phyloP scores from a whole-genome alignment of 2,888 invertebrate genomes.

The Ditylenchus weischeri region DNA sequence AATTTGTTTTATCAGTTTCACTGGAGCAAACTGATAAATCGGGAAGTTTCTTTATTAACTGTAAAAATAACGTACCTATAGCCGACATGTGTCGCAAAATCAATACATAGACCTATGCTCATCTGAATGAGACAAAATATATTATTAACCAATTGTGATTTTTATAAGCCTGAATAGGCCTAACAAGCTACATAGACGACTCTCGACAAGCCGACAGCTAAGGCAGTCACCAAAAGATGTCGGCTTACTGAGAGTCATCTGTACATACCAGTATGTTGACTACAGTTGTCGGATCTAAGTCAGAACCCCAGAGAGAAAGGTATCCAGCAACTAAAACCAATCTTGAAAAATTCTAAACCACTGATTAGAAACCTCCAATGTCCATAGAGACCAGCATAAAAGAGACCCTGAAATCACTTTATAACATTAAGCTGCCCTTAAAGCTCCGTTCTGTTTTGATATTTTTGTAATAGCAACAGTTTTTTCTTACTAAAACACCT shows the following conservation, averaged over 20 bases:
- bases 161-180: background rate
- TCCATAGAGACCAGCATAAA: slow-evolving; percentile 51
- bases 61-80: slow-evolving; percentile 48
- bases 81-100: slow-evolving; percentile 58
- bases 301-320: slow-evolving; percentile 57
- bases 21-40: too few relatives aligned
- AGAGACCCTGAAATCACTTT: slow-evolving; percentile 38
- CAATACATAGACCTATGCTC: slow-evolving; percentile 58
- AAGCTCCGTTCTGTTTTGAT: too few relatives aligned
- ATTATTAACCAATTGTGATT: background rate
- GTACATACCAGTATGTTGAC: slow-evolving; percentile 54
- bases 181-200: too few relatives aligned
- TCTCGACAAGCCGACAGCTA: too few relatives aligned
- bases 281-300: slow-evolving; percentile 44
- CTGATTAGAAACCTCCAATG: slow-evolving; percentile 23
- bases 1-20: too few relatives aligned
- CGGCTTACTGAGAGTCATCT: background rate
- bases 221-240: too few relatives aligned
- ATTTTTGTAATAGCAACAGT: too few relatives aligned
- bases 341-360: too few relatives aligned
- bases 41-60: slow-evolving; percentile 24
- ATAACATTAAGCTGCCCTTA: too few relatives aligned
- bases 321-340: slow-evolving; percentile 47
- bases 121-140: slow-evolving; percentile 37
- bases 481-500: too few relatives aligned